Evolutionary conservation across 2,113 vertebrate genomes (phyloP).

Genomic region (Opisthocomus hoazin): DNA sequence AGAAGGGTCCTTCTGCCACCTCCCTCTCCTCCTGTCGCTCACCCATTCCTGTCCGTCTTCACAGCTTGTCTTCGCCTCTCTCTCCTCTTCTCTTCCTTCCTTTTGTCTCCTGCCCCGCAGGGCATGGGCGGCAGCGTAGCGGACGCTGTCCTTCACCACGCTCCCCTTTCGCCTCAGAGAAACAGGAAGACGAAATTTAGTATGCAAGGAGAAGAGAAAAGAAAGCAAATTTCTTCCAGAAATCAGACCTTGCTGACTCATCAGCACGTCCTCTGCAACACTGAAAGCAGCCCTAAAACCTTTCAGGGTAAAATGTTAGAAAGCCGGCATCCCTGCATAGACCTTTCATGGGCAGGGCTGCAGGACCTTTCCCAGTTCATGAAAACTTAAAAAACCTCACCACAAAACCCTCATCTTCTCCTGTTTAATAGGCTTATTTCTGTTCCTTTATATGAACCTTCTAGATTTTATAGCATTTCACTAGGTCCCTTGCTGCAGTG

Average conservation of each 20-base stretch:
- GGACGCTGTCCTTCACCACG: rapidly evolving
- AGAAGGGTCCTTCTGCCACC: background rate
- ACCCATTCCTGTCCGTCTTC: background rate
- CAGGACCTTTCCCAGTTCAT: background rate
- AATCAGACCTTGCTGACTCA: background rate
- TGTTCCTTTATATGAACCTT: background rate
- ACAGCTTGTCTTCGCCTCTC: background rate
- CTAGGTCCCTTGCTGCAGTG: background rate
- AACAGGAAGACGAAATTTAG: background rate
- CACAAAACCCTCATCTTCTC: background rate
- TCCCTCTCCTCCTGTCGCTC: background rate
- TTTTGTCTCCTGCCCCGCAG: rapidly evolving
- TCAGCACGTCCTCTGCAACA: background rate
- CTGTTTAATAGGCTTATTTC: background rate
- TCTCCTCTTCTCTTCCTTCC: background rate
- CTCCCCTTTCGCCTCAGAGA: rapidly evolving
- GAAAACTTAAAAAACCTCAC: background rate
- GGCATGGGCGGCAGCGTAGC: background rate
- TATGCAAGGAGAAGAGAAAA: background rate
- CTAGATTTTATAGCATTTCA: background rate
- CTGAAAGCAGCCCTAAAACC: background rate
- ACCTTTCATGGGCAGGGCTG: background rate
- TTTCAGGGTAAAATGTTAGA: background rate
- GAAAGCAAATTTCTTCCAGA: background rate
- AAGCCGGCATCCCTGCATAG: background rate